Conservation (phyloP, 2,888 invertebrate genomes). For the Drosophila nr. perissopoda region DNA sequence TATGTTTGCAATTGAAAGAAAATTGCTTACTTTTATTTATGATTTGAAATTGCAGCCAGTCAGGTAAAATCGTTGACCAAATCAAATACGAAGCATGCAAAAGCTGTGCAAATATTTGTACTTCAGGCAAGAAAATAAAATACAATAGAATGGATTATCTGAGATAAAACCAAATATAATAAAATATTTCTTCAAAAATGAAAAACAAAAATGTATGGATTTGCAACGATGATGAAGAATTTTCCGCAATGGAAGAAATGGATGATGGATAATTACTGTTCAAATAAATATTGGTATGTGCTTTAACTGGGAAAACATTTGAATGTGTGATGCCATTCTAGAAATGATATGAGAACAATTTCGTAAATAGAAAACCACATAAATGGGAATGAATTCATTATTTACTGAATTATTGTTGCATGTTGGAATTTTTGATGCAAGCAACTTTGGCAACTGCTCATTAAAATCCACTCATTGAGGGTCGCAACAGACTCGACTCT, state of each 20-base stretch:
- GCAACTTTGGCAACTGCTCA: conserved; percentile 16
- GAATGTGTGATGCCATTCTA: neutral
- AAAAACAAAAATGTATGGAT: neutral
- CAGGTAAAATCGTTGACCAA: conserved; percentile 18
- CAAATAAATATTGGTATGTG: neutral
- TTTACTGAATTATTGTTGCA: conserved; percentile 6
- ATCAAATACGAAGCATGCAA: conserved; percentile 14
- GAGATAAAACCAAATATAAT: neutral
- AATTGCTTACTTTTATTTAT: conserved; percentile 38
- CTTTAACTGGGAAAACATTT: neutral
- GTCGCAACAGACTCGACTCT: neutral
- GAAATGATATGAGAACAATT: neutral
- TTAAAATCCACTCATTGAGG: conserved; percentile 37
- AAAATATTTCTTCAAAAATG: neutral
- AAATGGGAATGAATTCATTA: neutral
- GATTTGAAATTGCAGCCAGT: conserved; percentile 29
- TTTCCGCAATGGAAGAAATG: neutral
- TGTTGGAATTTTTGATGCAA: conserved; percentile 26
- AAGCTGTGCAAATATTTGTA: conserved; percentile 26
- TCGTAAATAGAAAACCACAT: neutral
- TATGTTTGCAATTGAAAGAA: conserved; percentile 63
- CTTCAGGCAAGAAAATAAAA: neutral
- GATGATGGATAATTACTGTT: neutral
- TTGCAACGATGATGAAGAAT: neutral
- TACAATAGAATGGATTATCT: neutral